These are phyloP conservation scores for Mesopsocus fuscifrons DNA, from an alignment of 2,888 invertebrate species.

Conservation along the genomic window DNA sequence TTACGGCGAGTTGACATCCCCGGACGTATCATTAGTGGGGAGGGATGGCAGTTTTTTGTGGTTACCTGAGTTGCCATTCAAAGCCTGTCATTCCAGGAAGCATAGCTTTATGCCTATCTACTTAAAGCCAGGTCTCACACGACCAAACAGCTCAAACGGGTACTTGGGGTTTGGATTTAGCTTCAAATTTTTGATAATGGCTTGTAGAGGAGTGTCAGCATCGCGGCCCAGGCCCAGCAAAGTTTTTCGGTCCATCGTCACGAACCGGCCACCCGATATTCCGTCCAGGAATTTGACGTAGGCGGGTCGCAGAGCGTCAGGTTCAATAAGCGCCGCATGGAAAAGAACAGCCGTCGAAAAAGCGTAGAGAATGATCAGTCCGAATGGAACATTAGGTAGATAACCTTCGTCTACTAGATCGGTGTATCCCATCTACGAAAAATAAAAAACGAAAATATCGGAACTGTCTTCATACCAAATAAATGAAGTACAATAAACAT, in stretches of 20 bases:
- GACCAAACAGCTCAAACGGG: not conserved
- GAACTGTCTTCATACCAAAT: too few species aligned
- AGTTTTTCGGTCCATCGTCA: constrained; percentile 15
- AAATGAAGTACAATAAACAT: too few species aligned
- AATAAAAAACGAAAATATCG: not conserved
- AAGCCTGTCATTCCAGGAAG: too few species aligned
- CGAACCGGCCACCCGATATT: constrained; percentile 42
- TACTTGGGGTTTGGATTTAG: not conserved
- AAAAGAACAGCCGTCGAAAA: constrained; percentile 58
- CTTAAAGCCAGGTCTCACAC: too few species aligned
- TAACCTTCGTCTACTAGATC: constrained; percentile 43
- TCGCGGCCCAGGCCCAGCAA: not conserved
- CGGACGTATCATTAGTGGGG: too few species aligned
- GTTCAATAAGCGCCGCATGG: constrained; percentile 60
- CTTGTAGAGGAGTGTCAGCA: not conserved
- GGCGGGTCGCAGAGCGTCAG: constrained; percentile 52
- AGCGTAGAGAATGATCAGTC: constrained; percentile 50
- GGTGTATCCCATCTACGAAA: constrained; percentile 52
- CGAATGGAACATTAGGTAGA: constrained; percentile 47
- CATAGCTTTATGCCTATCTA: too few species aligned
- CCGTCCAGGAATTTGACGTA: constrained; percentile 64
- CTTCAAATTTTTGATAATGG: not conserved
- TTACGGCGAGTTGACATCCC: too few species aligned
- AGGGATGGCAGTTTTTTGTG: too few species aligned
- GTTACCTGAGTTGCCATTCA: too few species aligned